Evolutionary conservation across 2,797 vertebrate species (phyloP).

Genomic region (Chrosomus eos): DNA sequence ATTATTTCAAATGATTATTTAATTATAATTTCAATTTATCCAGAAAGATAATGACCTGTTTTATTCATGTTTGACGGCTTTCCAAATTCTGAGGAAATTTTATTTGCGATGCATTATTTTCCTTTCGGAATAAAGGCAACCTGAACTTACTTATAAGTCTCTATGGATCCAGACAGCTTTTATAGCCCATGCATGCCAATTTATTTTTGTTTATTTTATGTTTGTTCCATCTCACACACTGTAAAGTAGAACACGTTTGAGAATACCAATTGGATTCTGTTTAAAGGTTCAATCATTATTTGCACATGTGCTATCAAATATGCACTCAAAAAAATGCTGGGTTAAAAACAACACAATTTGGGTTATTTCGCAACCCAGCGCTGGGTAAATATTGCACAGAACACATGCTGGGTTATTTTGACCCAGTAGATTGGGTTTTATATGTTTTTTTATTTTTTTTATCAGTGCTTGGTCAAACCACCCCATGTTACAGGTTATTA

Average conservation of each 20-base stretch:
- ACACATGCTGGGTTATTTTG: too few relatives aligned
- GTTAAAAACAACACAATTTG: too few relatives aligned
- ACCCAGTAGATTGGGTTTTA: too few relatives aligned
- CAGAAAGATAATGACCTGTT: neutral
- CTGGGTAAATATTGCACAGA: too few relatives aligned
- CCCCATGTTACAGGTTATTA: too few relatives aligned
- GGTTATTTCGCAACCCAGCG: too few relatives aligned
- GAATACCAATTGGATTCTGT: neutral
- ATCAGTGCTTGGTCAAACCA: too few relatives aligned
- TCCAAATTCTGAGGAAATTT: neutral
- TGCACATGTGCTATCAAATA: neutral
- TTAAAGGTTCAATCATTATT: neutral
- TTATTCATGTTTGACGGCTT: neutral
- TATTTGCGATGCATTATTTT: neutral
- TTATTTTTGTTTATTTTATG: neutral
- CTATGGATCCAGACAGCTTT: neutral
- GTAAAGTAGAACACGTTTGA: neutral
- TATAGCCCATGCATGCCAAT: neutral
- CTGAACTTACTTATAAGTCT: too few relatives aligned
- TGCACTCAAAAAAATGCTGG: too few relatives aligned
- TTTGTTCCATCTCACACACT: too few relatives aligned
- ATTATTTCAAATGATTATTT: neutral
- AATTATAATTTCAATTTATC: neutral
- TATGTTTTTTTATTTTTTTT: too few relatives aligned
- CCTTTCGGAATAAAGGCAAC: neutral